Base-by-base conservation (phyloP, 2,113 vertebrate genomes). In the Anhinga anhinga region DNA sequence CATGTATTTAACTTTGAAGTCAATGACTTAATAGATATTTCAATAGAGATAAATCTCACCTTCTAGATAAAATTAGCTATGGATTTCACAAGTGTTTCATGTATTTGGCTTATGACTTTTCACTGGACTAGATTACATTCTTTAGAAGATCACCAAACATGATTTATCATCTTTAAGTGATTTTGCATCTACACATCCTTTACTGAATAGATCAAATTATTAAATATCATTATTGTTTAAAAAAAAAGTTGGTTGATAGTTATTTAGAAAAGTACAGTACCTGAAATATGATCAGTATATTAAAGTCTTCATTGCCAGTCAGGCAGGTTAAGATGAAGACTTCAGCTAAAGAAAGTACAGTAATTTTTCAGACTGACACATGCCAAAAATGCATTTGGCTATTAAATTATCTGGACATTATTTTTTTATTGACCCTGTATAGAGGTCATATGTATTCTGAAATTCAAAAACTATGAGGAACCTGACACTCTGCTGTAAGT, bases 1-100 rank as follows among this genome's bases (percentile, higher is more conserved):
- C 29, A 26, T 10, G 17, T 50, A 65, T 79, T 90, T 85, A 76
- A 82, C 62, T 94, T 90, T 70, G 30, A 83, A 94, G 47, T 92
- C 52, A 79, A 23, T 74, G 22, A 42, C 49, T 94, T 93, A n/a
- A 34, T 1, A 69, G 56, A 18, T 87, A 65, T 72, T 55, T 76
- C 61, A 71, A 13, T 7, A 71, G 23, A 93, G 15, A 38, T 65
- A 52, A 89, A 44, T 93, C 47, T 82, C 70, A 73, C 8, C 25
- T 79, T 89, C 18, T 61, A 79, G 27, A 69, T 56, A 87, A 90
- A 86, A 82, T 47, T 72, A 82, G 11, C 21, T 38, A 52, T 30
- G 29, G 30, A 38, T 71, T 93, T 94, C 42, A 56, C 5, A 71
- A 95, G 21, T 40, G 56, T 50, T 76, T 73, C 15, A 26, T 81